phyloP scores from a whole-genome alignment of 2,113 vertebrate genomes.

The Gila orcuttii region DNA sequence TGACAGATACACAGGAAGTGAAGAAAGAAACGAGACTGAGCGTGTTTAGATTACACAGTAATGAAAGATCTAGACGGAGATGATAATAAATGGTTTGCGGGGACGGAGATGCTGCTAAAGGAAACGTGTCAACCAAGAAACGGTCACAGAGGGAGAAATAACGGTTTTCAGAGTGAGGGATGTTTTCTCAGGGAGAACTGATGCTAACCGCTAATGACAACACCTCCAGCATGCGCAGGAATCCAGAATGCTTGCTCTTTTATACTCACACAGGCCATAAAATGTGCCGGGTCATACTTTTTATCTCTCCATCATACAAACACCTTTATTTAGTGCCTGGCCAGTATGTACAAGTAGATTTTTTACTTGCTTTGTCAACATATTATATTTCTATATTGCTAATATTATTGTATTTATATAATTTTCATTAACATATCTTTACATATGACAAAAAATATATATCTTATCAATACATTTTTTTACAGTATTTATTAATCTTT shows the following conservation, averaged over 20 bases:
- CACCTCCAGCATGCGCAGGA: slow-evolving; percentile 51
- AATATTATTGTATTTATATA: not conserved
- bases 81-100: not conserved
- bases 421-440: not conserved
- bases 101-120: slow-evolving; percentile 26
- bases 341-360: not conserved
- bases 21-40: not conserved
- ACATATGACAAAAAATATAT: no score
- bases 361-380: not conserved
- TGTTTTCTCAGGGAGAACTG: slow-evolving; percentile 43
- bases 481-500: no score
- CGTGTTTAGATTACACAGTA: not conserved
- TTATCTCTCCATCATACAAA: not conserved
- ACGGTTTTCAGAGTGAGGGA: slow-evolving; percentile 58
- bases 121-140: slow-evolving; percentile 59
- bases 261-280: not conserved
- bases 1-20: not conserved
- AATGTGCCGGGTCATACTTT: slow-evolving; percentile 7
- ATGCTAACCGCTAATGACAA: slow-evolving; percentile 72
- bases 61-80: slow-evolving; percentile 9
- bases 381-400: not conserved
- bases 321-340: not conserved
- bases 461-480: no score
- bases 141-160: slow-evolving; percentile 72
- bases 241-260: slow-evolving; percentile 49